Conservation (phyloP, 92 coral and sea anemone species). For the Zoanthus gigantus region DNA sequence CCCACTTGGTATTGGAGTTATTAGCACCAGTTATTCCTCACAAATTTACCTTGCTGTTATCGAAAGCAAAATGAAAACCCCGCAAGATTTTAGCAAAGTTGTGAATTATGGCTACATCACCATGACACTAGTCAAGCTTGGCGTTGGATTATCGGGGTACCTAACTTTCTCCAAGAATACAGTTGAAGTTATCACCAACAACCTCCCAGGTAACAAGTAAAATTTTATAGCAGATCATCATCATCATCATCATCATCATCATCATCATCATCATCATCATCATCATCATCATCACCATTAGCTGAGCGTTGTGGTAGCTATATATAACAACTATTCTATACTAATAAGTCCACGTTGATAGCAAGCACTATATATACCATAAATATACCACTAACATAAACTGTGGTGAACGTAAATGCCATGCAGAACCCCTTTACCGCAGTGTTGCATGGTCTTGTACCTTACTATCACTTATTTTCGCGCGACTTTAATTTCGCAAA, state of each 20-base stretch:
- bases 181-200: conserved; percentile 71
- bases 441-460: too few relatives aligned
- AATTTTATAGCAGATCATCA: neutral
- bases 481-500: too few relatives aligned
- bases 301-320: too few relatives aligned
- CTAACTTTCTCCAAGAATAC: conserved; percentile 68
- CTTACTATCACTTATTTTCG: too few relatives aligned
- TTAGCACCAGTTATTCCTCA: conserved; percentile 75
- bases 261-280: too few relatives aligned
- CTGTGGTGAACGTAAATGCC: too few relatives aligned
- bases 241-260: neutral
- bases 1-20: conserved; percentile 70
- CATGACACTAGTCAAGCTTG: conserved; percentile 76
- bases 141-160: conserved; percentile 69
- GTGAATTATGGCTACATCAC: conserved; percentile 64
- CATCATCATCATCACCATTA: too few relatives aligned
- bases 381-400: too few relatives aligned
- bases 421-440: too few relatives aligned
- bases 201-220: conserved; percentile 59
- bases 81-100: conserved; percentile 72
- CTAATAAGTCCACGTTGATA: too few relatives aligned
- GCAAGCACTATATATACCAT: too few relatives aligned
- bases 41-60: conserved; percentile 76
- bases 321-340: too few relatives aligned
- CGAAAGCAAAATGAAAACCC: conserved; percentile 74